These are phyloP conservation scores for Melanerpes formicivorus DNA, from an alignment of 2,113 vertebrate genomes.

Conservation along the genomic window DNA sequence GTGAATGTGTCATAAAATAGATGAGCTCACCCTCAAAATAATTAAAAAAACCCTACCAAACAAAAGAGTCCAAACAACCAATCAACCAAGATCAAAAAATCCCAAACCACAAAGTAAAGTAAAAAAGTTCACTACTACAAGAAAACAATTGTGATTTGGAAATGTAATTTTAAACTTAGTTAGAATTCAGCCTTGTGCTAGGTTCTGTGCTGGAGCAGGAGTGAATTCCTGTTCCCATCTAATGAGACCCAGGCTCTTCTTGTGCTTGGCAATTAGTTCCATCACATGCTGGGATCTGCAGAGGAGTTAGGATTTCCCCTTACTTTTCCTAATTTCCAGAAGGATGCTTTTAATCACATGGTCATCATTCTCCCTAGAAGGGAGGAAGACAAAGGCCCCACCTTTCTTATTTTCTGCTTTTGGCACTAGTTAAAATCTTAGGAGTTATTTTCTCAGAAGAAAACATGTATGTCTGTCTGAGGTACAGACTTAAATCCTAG, in stretches of 20 bases:
- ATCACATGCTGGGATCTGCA: constrained; percentile 10
- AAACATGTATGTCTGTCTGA: background rate
- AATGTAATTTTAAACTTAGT: background rate
- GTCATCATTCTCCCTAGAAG: background rate
- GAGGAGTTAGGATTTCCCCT: background rate
- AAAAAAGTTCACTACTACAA: background rate
- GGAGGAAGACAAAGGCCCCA: background rate
- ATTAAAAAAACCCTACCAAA: background rate
- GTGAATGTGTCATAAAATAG: background rate
- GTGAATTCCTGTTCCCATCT: background rate
- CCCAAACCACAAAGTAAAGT: background rate
- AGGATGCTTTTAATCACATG: background rate
- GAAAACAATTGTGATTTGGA: background rate
- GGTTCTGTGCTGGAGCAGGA: background rate
- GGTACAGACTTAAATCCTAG: background rate
- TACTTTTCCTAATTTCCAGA: background rate
- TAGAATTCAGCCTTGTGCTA: background rate
- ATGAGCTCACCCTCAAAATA: background rate
- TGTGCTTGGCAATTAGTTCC: background rate
- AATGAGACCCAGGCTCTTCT: background rate
- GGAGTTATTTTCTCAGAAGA: background rate
- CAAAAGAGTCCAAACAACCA: background rate
- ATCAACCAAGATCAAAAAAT: no score
- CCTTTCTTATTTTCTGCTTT: background rate
- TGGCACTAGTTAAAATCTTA: background rate